These are phyloP conservation scores for Poecilia wingei DNA, from an alignment of 2,797 vertebrate species.

Conservation along the genomic window DNA sequence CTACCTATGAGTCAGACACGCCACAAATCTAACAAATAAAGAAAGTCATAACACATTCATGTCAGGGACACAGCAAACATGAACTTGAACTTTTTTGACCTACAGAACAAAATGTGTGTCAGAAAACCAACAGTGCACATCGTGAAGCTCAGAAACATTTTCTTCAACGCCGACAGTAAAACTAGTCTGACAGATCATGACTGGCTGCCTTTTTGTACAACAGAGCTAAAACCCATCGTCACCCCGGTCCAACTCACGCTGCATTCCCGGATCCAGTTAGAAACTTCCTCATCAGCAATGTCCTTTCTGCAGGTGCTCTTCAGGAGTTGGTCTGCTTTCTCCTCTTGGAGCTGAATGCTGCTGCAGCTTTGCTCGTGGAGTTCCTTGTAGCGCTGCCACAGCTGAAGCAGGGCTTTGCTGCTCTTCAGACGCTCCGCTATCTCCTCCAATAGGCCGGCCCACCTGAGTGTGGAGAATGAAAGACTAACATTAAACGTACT, in stretches of 20 bases:
- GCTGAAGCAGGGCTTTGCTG: constrained; percentile 89
- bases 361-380: constrained; percentile 82
- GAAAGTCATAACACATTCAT: neutral
- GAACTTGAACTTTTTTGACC: neutral
- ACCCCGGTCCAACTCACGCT: constrained; percentile 76
- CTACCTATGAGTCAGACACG: neutral
- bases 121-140: neutral
- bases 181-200: no score
- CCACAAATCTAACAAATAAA: neutral
- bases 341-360: constrained; percentile 82
- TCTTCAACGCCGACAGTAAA: no score
- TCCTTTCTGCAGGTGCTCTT: constrained; percentile 86
- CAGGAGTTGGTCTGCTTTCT: constrained; percentile 82
- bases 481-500: neutral
- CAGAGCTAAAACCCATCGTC: neutral
- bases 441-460: constrained; percentile 91
- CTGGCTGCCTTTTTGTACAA: neutral
- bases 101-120: neutral
- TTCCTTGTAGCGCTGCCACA: constrained; percentile 93
- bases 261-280: constrained; percentile 89
- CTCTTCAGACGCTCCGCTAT: constrained; percentile 87
- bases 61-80: neutral
- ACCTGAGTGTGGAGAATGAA: constrained; percentile 75
- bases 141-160: neutral
- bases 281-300: constrained; percentile 87